Evolutionary conservation across 2,113 vertebrate genomes (phyloP).

Genomic region (Hyaena hyaena): DNA sequence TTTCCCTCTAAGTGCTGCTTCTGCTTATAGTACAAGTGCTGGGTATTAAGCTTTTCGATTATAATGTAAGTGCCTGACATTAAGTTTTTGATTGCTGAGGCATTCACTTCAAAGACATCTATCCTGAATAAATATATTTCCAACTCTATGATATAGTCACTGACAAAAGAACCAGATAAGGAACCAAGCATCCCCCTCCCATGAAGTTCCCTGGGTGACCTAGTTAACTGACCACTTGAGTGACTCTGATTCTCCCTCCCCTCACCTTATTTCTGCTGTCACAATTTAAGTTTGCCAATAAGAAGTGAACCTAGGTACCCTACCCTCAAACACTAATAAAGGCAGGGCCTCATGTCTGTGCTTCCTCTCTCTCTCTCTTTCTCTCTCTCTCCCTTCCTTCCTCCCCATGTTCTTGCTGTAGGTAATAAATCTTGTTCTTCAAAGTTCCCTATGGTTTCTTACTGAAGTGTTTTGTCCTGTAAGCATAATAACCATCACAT

Average conservation of each 20-base stretch:
- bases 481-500: background rate
- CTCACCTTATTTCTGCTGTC: background rate
- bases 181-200: background rate
- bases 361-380: background rate
- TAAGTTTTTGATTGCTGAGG: background rate
- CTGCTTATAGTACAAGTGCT: background rate
- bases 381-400: too few species aligned
- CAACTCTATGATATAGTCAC: background rate
- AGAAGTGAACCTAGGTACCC: background rate
- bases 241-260: background rate
- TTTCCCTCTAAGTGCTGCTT: background rate
- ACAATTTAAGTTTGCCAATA: background rate
- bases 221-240: background rate
- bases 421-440: background rate
- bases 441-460: background rate
- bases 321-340: background rate
- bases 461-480: background rate
- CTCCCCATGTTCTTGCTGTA: background rate
- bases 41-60: background rate
- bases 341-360: background rate
- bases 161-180: background rate
- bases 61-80: background rate
- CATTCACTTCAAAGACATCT: background rate
- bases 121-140: background rate
- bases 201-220: too few species aligned